Base-by-base conservation (phyloP, 2,888 invertebrate species). In the Podotricha telesiphe region DNA sequence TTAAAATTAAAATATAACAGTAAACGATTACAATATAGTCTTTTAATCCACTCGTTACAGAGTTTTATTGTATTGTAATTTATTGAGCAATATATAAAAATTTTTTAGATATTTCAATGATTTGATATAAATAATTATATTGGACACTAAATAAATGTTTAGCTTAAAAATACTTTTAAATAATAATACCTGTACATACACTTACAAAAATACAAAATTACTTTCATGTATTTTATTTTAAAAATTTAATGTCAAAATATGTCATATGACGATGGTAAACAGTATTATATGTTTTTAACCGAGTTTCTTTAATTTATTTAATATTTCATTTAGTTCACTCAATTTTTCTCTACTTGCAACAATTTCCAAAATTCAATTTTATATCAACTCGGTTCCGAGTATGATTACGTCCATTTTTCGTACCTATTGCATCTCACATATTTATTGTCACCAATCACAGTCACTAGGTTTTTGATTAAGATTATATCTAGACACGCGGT, bases 361-460 rank as follows among this genome's bases (percentile, higher is more conserved):
- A n/a, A n/a, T n/a, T n/a, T n/a, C n/a, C n/a, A n/a, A n/a, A n/a
- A n/a, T n/a, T n/a, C n/a, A n/a, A n/a, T n/a, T n/a, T n/a, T n/a
- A n/a, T n/a, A n/a, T n/a, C n/a, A n/a, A n/a, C n/a, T n/a, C n/a
- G n/a, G n/a, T n/a, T n/a, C n/a, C n/a, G n/a, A n/a, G n/a, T n/a
- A n/a, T n/a, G n/a, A n/a, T 28, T 28, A 28, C 28, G 28, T 28
- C 28, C 28, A 28, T 28, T 28, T 28, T 28, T 4, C 28, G 28
- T 28, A 28, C 28, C 3, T 28, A 4, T 28, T 28, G 6, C 37
- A 17, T 28, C 4, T 59, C 11, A 28, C 13, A 45, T 28, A 28
- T 45, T 45, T 59, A 45, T 59, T 59, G 59, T 59, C 59, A 11
- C 42, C 59, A 42, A 59, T 59, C 59, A 59, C 59, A 59, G 45